A percentile compares a stretch with the other conserved stretches of the same genome.
Conservation (phyloP, 2,797 vertebrate genomes). For the Ispidina lecontei region DNA sequence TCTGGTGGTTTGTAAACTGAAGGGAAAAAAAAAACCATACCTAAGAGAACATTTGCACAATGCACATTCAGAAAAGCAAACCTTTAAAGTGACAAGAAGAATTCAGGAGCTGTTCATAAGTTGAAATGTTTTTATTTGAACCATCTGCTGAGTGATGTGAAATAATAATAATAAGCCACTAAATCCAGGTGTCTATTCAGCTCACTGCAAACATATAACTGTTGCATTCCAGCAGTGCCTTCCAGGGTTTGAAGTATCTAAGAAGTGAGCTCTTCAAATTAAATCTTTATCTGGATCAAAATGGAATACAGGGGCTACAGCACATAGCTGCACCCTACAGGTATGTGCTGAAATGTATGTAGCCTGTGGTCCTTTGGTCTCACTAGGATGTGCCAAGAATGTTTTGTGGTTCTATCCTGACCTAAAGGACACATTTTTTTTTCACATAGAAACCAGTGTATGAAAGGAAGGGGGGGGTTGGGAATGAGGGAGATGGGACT, state of each 20-base stretch:
- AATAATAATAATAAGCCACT: not conserved
- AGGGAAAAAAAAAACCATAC: not conserved
- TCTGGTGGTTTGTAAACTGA: not conserved
- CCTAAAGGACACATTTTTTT: not conserved
- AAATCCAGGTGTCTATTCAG: not conserved
- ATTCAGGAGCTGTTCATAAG: not conserved
- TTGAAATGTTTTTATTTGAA: constrained; percentile 3
- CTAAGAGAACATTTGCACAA: not conserved
- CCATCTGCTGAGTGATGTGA: not conserved
- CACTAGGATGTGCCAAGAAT: not conserved
- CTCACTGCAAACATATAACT: not conserved
- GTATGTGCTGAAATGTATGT: not conserved
- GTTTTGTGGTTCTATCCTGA: not conserved
- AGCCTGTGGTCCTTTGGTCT: not conserved
- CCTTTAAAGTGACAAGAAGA: not conserved
- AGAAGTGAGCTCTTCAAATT: not conserved
- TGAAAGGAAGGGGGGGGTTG: not conserved
- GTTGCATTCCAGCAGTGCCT: not conserved
- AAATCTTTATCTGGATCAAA: not conserved
- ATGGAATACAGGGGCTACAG: not conserved
- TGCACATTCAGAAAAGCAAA: not conserved
- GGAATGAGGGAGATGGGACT: not conserved
- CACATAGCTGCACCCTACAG: not conserved
- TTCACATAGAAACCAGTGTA: not conserved
- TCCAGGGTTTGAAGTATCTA: not conserved